phyloP scores from a whole-genome alignment of 2,113 vertebrate genomes.

The Xiphophorus couchianus region DNA sequence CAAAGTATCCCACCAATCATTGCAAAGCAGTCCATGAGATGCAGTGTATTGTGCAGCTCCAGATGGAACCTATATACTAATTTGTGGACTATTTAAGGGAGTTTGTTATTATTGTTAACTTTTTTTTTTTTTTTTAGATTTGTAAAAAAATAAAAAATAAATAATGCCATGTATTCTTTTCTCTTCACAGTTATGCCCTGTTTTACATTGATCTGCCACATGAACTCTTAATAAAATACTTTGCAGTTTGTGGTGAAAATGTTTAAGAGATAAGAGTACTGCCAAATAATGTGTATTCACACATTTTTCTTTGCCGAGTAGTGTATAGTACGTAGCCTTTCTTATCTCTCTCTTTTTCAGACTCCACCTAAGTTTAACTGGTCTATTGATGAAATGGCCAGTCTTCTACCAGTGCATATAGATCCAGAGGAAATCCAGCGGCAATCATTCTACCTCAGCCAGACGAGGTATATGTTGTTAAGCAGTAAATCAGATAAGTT shows the following conservation, averaged over 20 bases:
- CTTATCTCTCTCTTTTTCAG: conserved; percentile 69
- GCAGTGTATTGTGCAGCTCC: not conserved
- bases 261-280: too few species aligned
- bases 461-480: conserved; percentile 82
- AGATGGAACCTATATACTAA: not conserved
- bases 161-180: not conserved
- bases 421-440: conserved; percentile 92
- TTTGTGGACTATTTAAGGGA: not conserved
- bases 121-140: not conserved
- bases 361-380: conserved; percentile 93
- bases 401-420: conserved; percentile 94
- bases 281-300: too few species aligned
- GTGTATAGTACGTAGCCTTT: not conserved
- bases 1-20: not conserved
- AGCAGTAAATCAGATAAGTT: not conserved
- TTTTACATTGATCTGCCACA: not conserved
- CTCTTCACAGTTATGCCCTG: not conserved
- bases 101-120: too few species aligned
- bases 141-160: not conserved
- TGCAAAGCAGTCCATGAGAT: not conserved
- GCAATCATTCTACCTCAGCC: conserved; percentile 91
- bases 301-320: not conserved
- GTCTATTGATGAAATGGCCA: conserved; percentile 96
- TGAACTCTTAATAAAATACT: not conserved
- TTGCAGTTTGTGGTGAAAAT: not conserved